phyloP scores from a whole-genome alignment of 2,888 invertebrate species.

The Rotaria magnacalcarata region DNA sequence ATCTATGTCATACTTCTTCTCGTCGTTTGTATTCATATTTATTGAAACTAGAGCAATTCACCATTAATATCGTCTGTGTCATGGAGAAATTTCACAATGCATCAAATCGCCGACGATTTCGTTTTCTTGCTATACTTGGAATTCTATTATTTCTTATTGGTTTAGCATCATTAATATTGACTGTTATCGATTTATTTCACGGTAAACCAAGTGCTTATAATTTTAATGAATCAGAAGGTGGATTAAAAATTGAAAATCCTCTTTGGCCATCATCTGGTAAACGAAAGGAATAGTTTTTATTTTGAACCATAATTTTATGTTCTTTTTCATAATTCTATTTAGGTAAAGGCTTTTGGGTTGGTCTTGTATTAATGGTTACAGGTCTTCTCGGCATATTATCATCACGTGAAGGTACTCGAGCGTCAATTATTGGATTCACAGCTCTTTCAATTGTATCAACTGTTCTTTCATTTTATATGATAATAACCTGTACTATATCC shows the following conservation, averaged over 20 bases:
- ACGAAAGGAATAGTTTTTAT: not conserved
- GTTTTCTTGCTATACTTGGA: not conserved
- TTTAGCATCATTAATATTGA: constrained; percentile 8
- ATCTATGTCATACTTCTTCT: not conserved
- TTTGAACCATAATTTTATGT: not conserved
- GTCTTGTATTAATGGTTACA: not conserved
- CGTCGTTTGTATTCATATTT: not conserved
- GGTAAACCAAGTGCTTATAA: not conserved
- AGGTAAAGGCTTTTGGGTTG: constrained; percentile 34
- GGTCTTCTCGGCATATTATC: constrained; percentile 3
- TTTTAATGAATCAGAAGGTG: constrained; percentile 23
- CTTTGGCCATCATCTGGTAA: constrained; percentile 33
- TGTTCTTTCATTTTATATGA: constrained; percentile 30
- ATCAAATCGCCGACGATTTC: not conserved
- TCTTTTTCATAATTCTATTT: not conserved
- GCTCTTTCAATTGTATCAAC: not conserved
- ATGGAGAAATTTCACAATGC: not conserved
- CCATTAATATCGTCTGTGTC: not conserved
- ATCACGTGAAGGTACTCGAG: not conserved
- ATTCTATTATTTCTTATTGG: constrained; percentile 18
- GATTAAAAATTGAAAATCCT: constrained; percentile 37
- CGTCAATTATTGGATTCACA: not conserved
- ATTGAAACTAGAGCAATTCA: not conserved
- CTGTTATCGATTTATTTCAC: not conserved
- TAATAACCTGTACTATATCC: not conserved